A percentile compares a stretch with the other conserved stretches of the same genome.
These are phyloP conservation scores for Notocelia uddmanniana DNA, from an alignment of 2,888 invertebrate genomes.

Conservation along the genomic window DNA sequence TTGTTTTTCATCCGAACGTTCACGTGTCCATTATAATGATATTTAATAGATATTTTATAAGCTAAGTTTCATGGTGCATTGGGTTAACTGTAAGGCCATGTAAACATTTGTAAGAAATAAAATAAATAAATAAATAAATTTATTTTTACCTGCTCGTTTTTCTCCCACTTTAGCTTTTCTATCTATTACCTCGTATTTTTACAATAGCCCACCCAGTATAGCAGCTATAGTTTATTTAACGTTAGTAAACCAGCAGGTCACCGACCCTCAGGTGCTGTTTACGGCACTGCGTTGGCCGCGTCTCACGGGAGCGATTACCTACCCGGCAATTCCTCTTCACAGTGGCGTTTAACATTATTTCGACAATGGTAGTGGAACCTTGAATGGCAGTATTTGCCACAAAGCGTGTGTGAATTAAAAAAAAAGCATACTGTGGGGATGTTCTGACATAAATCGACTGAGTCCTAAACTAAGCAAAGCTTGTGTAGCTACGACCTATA, in stretches of 20 bases:
- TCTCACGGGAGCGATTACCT: slow-evolving; percentile 21
- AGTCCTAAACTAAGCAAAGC: too few species aligned
- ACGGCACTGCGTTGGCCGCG: slow-evolving; percentile 11
- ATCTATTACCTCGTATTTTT: neutral
- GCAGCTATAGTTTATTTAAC: slow-evolving; percentile 5
- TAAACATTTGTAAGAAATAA: too few species aligned
- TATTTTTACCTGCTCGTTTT: neutral
- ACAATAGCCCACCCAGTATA: neutral
- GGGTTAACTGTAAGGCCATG: too few species aligned
- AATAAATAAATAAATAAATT: too few species aligned
- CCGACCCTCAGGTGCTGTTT: slow-evolving; percentile 17
- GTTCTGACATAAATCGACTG: too few species aligned
- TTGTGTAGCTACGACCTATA: too few species aligned
- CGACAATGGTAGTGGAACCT: neutral
- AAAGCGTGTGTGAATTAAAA: neutral
- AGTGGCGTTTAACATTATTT: slow-evolving; percentile 13
- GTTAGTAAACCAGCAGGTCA: slow-evolving; percentile 9
- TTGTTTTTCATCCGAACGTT: neutral
- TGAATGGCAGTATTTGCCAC: neutral
- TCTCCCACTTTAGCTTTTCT: neutral
- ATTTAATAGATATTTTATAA: too few species aligned
- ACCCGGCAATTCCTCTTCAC: slow-evolving; percentile 5
- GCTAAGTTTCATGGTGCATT: too few species aligned
- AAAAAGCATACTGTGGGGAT: too few species aligned
- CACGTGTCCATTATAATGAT: neutral